These are phyloP conservation scores for Condylura cristata DNA, from an alignment of 2,113 vertebrate species.

Conservation along the genomic window DNA sequence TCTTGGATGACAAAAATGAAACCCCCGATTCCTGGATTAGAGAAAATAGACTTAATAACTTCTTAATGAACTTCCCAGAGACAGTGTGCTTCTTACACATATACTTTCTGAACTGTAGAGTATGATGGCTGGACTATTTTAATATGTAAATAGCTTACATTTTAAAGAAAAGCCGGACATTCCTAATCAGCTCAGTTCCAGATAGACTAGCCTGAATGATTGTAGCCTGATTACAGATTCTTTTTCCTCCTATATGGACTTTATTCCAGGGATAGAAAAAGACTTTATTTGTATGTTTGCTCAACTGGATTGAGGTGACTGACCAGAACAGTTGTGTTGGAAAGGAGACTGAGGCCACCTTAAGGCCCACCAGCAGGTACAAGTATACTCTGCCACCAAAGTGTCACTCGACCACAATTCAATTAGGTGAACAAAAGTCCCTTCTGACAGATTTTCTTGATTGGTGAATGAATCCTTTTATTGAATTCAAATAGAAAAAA, in stretches of 20 bases:
- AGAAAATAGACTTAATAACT: not conserved
- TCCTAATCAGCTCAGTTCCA: not conserved
- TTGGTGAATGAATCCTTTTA: not conserved
- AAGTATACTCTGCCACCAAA: not conserved
- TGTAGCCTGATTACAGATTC: not conserved
- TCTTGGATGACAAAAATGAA: not conserved
- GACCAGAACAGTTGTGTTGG: not conserved
- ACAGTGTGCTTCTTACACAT: not conserved
- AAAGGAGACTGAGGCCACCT: not conserved
- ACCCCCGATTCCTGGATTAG: not conserved
- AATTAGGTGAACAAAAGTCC: not conserved
- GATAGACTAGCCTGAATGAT: not conserved
- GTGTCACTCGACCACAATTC: not conserved
- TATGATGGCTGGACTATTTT: not conserved
- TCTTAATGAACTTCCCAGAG: not conserved
- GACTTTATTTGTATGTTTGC: not conserved
- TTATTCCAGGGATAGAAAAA: not conserved
- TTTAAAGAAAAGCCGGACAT: not conserved
- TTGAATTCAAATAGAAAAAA: not conserved
- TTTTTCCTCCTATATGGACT: not conserved
- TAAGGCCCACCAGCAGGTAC: not conserved
- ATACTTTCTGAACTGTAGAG: not conserved
- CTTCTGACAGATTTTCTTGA: not conserved
- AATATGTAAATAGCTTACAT: not conserved
- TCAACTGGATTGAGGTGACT: not conserved